Base-by-base conservation (phyloP, 2,113 vertebrate genomes). In the Hippocampus comes region DNA sequence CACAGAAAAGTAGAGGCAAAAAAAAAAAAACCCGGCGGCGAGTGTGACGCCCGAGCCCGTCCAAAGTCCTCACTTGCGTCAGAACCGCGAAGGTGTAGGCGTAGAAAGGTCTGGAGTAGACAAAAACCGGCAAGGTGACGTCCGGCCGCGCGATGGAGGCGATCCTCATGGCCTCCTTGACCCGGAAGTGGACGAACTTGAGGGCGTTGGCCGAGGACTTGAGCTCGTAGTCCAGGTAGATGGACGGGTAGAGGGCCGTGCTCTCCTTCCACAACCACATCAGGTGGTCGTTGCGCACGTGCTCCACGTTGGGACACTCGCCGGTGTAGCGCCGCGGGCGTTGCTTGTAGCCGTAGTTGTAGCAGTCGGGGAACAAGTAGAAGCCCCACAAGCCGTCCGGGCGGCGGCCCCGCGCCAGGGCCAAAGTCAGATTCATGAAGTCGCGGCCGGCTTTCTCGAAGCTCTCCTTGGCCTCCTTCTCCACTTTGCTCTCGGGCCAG, bases 41-140 rank as follows among this genome's bases (percentile, higher is more conserved):
- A 63, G 30, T 10, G 20, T 41, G 34, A 64, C 9, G 23, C 11
- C 38, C 46, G 5, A 67, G 14, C 73, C 42, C 21, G 12, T 66
- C 89, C 90, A 8, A 46, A 8, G 5, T 15, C 12, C 11, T 66
- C 91, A 97, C 96, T 93, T 97, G 88, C 78, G 95, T 94, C 57
- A 98, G 93, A 83, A 90, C 90, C 77, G 92, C 83, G 74, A 95
- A 92, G 21, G 93, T 95, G 71, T 96, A 93, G 63, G 94, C 93
- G 76, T 97, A 99, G 91, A 96, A 97, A 60, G 94, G 95, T 74
- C 95, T 94, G 84, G 94, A 94, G 83, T 97, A 98, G 82, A 96
- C 91, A 84, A 95, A 97, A 67, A 97, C 94, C 1, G 95, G 95
- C 65, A 98, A 86, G 41, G 83, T 79, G 9, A 90, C 94, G 87